These are phyloP conservation scores for Picathartes gymnocephalus DNA, from an alignment of 2,113 vertebrate genomes.

Conservation along the genomic window DNA sequence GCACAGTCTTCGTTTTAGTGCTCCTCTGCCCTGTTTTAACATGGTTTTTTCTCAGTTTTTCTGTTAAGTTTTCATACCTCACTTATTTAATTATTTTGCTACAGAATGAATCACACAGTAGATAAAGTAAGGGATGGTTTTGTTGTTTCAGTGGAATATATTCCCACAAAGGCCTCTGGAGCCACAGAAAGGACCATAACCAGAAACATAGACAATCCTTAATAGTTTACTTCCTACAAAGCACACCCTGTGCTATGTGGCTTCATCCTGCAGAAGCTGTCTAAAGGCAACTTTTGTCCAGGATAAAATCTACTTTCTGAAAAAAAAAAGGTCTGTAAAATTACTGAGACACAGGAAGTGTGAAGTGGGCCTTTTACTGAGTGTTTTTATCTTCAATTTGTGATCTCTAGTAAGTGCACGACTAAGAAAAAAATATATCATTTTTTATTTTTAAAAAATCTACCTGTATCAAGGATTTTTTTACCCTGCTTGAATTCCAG, in stretches of 20 bases:
- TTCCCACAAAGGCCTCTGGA: background rate
- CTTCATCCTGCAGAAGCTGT: background rate
- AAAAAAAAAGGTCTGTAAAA: background rate
- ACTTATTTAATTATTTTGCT: background rate
- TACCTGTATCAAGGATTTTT: background rate
- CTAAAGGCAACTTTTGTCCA: background rate
- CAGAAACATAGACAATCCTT: background rate
- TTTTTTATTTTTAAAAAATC: background rate
- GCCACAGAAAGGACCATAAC: background rate
- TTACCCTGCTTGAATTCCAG: background rate
- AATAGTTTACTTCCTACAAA: background rate
- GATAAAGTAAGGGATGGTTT: background rate
- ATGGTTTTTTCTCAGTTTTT: background rate
- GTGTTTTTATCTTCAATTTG: background rate
- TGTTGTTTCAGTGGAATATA: background rate
- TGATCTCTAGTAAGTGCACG: background rate
- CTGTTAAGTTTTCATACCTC: background rate
- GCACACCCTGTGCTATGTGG: background rate
- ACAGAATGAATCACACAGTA: background rate
- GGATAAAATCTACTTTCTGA: background rate
- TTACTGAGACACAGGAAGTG: background rate
- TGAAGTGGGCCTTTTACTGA: background rate
- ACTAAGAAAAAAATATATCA: background rate
- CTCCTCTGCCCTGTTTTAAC: background rate
- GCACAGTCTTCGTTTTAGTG: background rate